A percentile compares a stretch with the other conserved stretches of the same genome.
Conservation (phyloP, 2,888 invertebrate genomes). For the Prosopocoilus inquinatus region DNA sequence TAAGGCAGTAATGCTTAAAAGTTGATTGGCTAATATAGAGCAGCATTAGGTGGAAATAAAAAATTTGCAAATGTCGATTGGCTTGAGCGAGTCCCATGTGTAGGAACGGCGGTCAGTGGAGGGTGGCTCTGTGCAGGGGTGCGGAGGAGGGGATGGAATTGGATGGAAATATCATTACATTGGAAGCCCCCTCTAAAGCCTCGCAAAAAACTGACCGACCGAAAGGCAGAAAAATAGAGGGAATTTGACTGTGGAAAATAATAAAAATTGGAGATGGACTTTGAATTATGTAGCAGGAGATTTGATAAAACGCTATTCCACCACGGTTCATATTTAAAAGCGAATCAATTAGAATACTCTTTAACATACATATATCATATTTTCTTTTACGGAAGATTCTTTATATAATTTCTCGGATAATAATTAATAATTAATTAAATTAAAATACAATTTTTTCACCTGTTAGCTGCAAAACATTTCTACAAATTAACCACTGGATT, state of each 20-base stretch:
- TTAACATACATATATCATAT: too few species aligned
- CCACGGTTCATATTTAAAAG: conserved; percentile 20
- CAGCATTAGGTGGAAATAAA: conserved; percentile 33
- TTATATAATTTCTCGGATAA: too few species aligned
- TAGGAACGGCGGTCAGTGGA: conserved; percentile 23
- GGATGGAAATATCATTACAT: conserved; percentile 54
- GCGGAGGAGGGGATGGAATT: conserved; percentile 45
- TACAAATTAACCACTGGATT: too few species aligned
- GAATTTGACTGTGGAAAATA: conserved; percentile 54
- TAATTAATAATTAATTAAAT: too few species aligned
- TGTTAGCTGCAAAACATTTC: too few species aligned
- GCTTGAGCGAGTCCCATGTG: conserved; percentile 37
- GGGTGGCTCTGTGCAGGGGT: conserved; percentile 28
- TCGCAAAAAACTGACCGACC: conserved; percentile 49
- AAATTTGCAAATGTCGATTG: conserved; percentile 39
- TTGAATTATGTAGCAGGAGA: conserved; percentile 53
- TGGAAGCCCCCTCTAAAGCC: conserved; percentile 48
- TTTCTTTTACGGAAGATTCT: too few species aligned
- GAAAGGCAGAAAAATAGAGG: conserved; percentile 53
- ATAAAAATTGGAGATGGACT: conserved; percentile 55
- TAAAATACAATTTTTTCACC: too few species aligned
- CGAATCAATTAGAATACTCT: too few species aligned
- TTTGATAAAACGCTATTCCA: conserved; percentile 36
- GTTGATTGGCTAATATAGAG: conserved; percentile 40
- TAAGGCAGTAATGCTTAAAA: conserved; percentile 31